These are phyloP conservation scores for Amblyraja radiata DNA, from an alignment of 2,797 vertebrate species.

Conservation along the genomic window DNA sequence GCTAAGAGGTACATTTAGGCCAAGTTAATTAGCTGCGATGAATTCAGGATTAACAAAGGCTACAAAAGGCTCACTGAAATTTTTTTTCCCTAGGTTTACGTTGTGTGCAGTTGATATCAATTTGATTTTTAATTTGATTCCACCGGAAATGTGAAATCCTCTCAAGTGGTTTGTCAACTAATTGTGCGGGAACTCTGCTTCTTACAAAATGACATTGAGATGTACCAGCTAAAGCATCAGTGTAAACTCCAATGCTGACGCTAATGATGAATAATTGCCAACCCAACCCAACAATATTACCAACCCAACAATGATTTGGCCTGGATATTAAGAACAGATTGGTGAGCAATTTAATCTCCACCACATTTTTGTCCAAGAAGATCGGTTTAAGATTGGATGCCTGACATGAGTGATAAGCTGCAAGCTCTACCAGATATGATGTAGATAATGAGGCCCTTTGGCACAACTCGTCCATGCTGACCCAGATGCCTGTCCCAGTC, in stretches of 20 bases:
- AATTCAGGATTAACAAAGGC: not conserved
- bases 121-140: not conserved
- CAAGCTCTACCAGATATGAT: not conserved
- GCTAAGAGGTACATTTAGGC: too few relatives aligned
- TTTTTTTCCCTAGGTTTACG: not conserved
- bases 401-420: constrained; percentile 13
- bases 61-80: not conserved
- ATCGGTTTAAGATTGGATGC: not conserved
- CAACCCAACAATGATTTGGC: constrained; percentile 16
- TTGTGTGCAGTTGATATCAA: not conserved
- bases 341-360: constrained; percentile 14
- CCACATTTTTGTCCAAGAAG: not conserved
- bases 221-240: not conserved
- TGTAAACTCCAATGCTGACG: constrained; percentile 5
- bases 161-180: not conserved
- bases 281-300: not conserved
- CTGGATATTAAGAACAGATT: constrained; percentile 18
- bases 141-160: not conserved
- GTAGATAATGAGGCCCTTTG: too few relatives aligned
- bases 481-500: too few relatives aligned
- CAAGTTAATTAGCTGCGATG: not conserved
- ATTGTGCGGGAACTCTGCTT: not conserved
- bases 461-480: too few relatives aligned
- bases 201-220: not conserved
- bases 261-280: constrained; percentile 2